Evolutionary conservation across 2,113 vertebrate species (phyloP), one percentile per base, ranked within the genome.

Genomic region (Lutjanus erythropterus): DNA sequence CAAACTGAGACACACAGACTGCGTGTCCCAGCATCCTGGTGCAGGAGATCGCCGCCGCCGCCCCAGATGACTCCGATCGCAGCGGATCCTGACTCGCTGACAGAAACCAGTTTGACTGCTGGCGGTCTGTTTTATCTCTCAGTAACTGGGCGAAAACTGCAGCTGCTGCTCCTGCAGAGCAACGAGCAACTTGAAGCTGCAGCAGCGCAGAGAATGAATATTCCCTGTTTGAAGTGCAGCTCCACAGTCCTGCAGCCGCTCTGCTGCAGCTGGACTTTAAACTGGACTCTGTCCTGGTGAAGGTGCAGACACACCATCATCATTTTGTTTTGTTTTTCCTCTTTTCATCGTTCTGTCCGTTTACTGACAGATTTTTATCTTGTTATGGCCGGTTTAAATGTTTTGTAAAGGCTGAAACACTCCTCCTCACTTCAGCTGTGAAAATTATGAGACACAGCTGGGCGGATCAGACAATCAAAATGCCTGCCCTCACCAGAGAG

Each of bases 1-100:
- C 90, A 95, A 96, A 0, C 89, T 97, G 83, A 87, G 96, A 0
- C 95, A 94, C 3, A 61, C 92, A 0, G 95, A 95, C 9, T 92
- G n/a, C 95, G 0, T 71, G 94, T 7, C 85, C 88, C 0, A 74
- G 93, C 59, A 95, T 96, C 80, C 91, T 92, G 70, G 39, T 93
- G 29, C 77, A 91, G 12, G 90, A 90, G 75, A 21, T 93, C 31
- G 74, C 92, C 0, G n/a, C n/a, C n/a, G n/a, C n/a, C n/a, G n/a
- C n/a, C 91, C 91, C 21, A 84, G 90, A 66, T 95, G 93, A 95
- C 67, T 53, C 7, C 9, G 2, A 53, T 49, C 12, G 8, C 25
- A 47, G 0, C 6, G 37, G 29, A 35, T 35, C 33, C 33, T 35
- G 33, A 35, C 4, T 35, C 33, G 7, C 33, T 35, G n/a, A n/a